Evolutionary conservation across 2,888 invertebrate genomes (phyloP).

Genomic region (Ophraella communa): DNA sequence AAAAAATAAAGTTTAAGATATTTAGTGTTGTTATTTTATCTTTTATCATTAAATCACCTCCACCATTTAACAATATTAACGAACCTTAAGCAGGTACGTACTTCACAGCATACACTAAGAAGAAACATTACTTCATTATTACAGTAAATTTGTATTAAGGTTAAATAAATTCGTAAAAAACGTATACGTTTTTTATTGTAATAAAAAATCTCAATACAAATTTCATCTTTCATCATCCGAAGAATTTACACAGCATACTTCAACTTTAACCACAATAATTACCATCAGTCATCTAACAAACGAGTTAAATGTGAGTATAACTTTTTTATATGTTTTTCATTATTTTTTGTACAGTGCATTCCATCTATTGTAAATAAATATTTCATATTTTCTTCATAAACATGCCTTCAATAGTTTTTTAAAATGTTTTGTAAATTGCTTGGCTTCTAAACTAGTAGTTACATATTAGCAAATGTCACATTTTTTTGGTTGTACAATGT

Average conservation of each 20-base stretch:
- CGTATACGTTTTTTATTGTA: no score
- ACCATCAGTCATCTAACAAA: background rate
- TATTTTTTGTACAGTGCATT: background rate
- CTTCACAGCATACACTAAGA: background rate
- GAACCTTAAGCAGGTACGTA: background rate
- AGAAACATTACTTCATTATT: background rate
- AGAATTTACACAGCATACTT: background rate
- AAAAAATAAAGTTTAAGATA: constrained; percentile 19
- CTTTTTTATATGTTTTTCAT: background rate
- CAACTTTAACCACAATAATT: constrained; percentile 5
- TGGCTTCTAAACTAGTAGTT: background rate
- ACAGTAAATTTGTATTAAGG: background rate
- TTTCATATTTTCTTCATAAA: background rate
- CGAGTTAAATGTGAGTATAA: constrained; percentile 12
- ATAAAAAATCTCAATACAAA: background rate
- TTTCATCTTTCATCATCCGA: background rate
- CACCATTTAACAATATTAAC: background rate
- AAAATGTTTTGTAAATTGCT: background rate
- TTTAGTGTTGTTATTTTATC: background rate
- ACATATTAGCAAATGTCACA: background rate
- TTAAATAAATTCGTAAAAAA: no score
- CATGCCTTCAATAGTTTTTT: no score
- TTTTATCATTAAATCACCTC: background rate
- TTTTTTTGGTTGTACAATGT: background rate
- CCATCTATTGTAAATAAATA: background rate